Base-by-base conservation (phyloP, 2,113 vertebrate genomes). In the Myrmecophaga tridactyla region DNA sequence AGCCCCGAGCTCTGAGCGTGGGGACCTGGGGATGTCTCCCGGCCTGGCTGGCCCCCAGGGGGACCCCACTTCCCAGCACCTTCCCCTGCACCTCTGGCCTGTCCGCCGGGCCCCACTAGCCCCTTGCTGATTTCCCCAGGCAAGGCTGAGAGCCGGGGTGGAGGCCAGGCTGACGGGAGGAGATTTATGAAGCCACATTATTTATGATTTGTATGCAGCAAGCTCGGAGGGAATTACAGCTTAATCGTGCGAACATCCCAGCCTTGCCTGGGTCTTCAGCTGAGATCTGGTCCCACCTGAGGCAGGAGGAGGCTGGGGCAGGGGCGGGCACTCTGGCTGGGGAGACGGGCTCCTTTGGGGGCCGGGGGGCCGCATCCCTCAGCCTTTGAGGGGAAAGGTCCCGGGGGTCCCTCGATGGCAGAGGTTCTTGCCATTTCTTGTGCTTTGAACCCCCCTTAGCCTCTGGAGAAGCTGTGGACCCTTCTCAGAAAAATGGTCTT, bases 181-280 rank as follows among this genome's bases (percentile, higher is more conserved):
- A 56, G 67, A 80, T 92, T 94, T 73, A 21, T 36, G 86, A 48
- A 36, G 12, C 41, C 75, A 17, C 6, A 0, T 82, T 48, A 85
- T 53, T 67, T 83, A 31, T 65, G 73, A 78, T 83, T 76, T 91
- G 60, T 78, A 39, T 94, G 63, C 69, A 3, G 15, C 39, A 56
- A 88, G 89, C 86, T 82, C 41, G 82, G 62, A 88, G 84, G 77
- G 82, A 82, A 88, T 91, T 63, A 78, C 6, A 6, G 48, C 82
- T 83, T 82, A 72, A 90, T 70, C n/a, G 51, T 76, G 58, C 1
- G 27, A 94, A 93, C 94, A 94, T 84, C 53, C 53, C 18, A 21
- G 6, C 89, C 80, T 81, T 0, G 41, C 81, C 58, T 10, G 11
- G 67, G 70, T 85, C 85, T 84, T 43, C 81, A 4, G 87, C 63